Evolutionary conservation across 2,113 vertebrate species (phyloP), one percentile per base, ranked within the genome.

Genomic region (Anhinga anhinga): DNA sequence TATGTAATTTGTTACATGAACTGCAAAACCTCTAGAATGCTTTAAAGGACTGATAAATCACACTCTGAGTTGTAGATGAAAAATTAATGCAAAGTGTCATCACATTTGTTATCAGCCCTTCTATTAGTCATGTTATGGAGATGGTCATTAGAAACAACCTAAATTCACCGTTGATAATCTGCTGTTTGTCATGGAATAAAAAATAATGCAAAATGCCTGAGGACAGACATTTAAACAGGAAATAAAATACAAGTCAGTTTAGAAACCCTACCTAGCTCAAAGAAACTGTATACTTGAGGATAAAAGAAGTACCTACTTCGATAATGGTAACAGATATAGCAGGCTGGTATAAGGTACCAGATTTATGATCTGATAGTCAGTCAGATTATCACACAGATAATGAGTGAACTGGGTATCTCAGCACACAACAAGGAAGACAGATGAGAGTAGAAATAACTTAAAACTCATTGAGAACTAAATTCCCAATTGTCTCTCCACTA

Each of bases 261-360:
- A 70, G 34, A 73, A 83, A 84, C 4, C 20, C 16, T 73, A 14
- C 45, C 10, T 34, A 58, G 14, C 9, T 56, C 50, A 47, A 84
- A 82, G 23, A 66, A 89, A 61, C 17, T 13, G 1, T 17, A 4
- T 22, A 12, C 7, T 13, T 1, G 0, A 34, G 19, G 52, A 25
- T 0, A 65, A n/a, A n/a, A n/a, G 36, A 82, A 49, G 3, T 8
- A 49, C 26, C 45, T 52, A 1, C 25, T n/a, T 81, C 22, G 17
- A 59, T 67, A 59, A 65, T 8, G 1, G 0, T n/a, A 47, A 69
- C 10, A 67, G 36, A 58, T 36, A 25, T 0, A 63, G 32, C 15
- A 69, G 26, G 21, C 18, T 40, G 42, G 42, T 42, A 42, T 42
- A 52, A 62, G 38, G 40, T 55, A 69, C 32, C 40, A 42, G 42